Percentiles rank a stretch among this genome's conserved stretches.
Evolutionary conservation across 2,797 vertebrate species (phyloP).

Genomic region (Erpetoichthys calabaricus): DNA sequence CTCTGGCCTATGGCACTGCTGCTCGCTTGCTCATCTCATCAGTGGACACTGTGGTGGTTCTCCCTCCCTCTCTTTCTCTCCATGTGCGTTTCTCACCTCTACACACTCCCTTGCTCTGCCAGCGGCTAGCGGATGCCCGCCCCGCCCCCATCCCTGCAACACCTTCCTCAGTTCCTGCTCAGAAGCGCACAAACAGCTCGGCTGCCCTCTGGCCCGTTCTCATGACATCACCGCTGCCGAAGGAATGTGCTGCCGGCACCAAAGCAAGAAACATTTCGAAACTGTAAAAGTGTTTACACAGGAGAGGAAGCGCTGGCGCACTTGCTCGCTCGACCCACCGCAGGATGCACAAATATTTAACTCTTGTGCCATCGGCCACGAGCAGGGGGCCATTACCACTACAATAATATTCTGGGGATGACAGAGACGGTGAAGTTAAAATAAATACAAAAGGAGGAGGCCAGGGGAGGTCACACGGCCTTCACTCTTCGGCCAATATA

Average conservation of each 20-base stretch:
- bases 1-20: no score
- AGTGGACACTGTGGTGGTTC: conserved; percentile 19
- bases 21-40: no score
- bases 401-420: no score
- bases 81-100: no score
- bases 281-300: conserved; percentile 33
- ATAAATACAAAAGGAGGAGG: no score
- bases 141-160: conserved; percentile 7
- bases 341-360: no score
- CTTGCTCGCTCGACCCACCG: conserved; percentile 7
- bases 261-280: conserved; percentile 31
- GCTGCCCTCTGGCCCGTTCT: conserved; percentile 57
- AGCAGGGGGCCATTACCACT: no score
- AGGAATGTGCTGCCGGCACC: conserved; percentile 44
- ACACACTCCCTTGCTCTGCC: not conserved
- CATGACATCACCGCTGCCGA: conserved; percentile 66
- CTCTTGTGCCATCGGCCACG: no score
- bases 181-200: conserved; percentile 61
- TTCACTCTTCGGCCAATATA: no score
- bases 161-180: conserved; percentile 39
- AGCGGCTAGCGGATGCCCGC: not conserved
- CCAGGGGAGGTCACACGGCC: no score
- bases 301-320: conserved; percentile 20
- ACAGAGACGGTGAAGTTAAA: no score
- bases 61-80: conserved; percentile 20